Evolutionary conservation across 2,888 invertebrate genomes (phyloP), one percentile per base, ranked within the genome.

Genomic region (Eupithecia exiguata): DNA sequence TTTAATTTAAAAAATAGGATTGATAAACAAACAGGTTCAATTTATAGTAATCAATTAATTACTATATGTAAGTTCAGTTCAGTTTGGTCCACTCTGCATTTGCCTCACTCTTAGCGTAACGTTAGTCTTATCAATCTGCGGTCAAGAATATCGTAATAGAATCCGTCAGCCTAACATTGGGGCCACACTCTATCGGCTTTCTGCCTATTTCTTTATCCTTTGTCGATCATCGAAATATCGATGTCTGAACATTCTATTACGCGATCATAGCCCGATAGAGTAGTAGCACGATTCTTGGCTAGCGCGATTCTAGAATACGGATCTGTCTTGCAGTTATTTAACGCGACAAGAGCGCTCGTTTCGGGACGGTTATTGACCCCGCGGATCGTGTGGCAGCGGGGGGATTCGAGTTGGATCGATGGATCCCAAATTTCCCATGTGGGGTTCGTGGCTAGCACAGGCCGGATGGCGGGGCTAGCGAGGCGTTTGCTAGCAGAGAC

Each of bases 401-500:
- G 30, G 35, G 35, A 35, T 35, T 7, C 16, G 58, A 25, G 21
- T 58, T 62, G 62, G 35, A 35, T 35, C 62, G 18, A n/a, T 21
- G 38, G 58, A 58, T 58, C 58, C 25, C 25, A 25, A 58, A 25
- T 58, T 58, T 14, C 58, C 58, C 25, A 5, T 58, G 25, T 5
- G 58, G 68, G 58, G 72, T 66, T 9, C 66, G 66, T 16, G 66
- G 72, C 38, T 67, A 75, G 75, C 68, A 58, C 70, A 21, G 21
- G n/a, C 65, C 65, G 36, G n/a, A 21, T 30, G 46, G 68, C 53
- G 53, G 58, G 40, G 71, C 38, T 67, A 75, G 75, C 68, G 65
- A 69, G 36, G 30, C 38, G 66, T 25, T 72, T 53, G 74, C 87
- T 91, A 93, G 89, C 94, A 94, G 76, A 94, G 88, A 7, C 91